Evolutionary conservation across 2,797 vertebrate species (phyloP).

Genomic region (Anabas testudineus): DNA sequence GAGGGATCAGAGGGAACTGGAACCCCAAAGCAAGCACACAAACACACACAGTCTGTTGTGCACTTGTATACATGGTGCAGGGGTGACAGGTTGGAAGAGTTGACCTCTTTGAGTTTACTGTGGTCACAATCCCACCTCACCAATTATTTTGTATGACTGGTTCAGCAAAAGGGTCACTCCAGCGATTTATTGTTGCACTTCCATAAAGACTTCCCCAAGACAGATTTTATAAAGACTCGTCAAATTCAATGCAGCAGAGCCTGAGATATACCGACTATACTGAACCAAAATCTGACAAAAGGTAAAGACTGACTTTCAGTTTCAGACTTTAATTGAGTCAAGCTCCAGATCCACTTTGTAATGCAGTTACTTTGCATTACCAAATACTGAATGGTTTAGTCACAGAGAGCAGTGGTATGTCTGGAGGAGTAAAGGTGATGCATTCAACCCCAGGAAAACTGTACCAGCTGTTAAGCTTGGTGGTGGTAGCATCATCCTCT

Average conservation of each 20-base stretch:
- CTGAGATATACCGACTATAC: conserved; percentile 5
- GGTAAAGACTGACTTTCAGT: not conserved
- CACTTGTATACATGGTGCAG: conserved; percentile 51
- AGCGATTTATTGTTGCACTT: conserved; percentile 45
- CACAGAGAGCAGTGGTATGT: too few species aligned
- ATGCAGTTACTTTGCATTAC: not conserved
- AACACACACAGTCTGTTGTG: conserved; percentile 39
- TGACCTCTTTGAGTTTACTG: conserved; percentile 72
- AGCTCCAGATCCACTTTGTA: not conserved
- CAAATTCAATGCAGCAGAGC: conserved; percentile 40
- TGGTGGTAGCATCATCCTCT: too few species aligned
- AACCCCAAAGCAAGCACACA: conserved; percentile 56
- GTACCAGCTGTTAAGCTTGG: too few species aligned
- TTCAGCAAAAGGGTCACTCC: conserved; percentile 50
- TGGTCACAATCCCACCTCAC: conserved; percentile 60
- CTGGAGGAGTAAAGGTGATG: too few species aligned
- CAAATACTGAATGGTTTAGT: too few species aligned
- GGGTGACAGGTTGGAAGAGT: conserved; percentile 47
- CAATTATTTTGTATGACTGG: conserved; percentile 65
- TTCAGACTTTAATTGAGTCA: not conserved
- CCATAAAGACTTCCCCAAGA: conserved; percentile 31
- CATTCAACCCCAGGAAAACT: too few species aligned
- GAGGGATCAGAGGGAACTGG: conserved; percentile 75
- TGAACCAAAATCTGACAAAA: conserved; percentile 19
- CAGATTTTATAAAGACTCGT: conserved; percentile 21